Conservation (phyloP, 2,113 vertebrate species). For the Hucho hucho region DNA sequence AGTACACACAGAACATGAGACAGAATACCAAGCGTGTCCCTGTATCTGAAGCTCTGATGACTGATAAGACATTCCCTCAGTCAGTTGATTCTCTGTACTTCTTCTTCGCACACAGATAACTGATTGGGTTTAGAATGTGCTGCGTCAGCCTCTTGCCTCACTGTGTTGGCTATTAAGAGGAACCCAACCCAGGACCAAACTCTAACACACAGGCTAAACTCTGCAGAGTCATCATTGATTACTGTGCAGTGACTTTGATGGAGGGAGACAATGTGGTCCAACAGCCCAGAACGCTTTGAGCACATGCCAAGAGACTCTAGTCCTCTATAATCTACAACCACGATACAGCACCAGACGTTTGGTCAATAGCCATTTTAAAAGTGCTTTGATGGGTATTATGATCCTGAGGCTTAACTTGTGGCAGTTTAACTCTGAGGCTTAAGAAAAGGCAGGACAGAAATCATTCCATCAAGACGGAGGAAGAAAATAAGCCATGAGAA, state of each 20-base stretch:
- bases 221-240: slow-evolving; percentile 12
- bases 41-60: too few species aligned
- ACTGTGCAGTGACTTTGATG: slow-evolving; percentile 30
- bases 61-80: too few species aligned
- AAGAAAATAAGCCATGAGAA: background rate
- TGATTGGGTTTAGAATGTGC: slow-evolving; percentile 13
- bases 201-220: background rate
- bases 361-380: slow-evolving; percentile 16
- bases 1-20: too few species aligned
- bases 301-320: slow-evolving; percentile 10
- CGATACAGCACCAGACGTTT: background rate
- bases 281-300: background rate
- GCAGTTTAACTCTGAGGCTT: slow-evolving; percentile 22
- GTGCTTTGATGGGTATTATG: slow-evolving; percentile 25
- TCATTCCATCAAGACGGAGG: background rate
- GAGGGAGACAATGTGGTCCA: slow-evolving; percentile 28
- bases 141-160: slow-evolving; percentile 40
- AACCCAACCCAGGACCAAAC: background rate
- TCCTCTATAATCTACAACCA: background rate
- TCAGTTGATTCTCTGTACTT: too few species aligned
- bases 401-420: slow-evolving; percentile 27
- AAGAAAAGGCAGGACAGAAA: slow-evolving; percentile 10
- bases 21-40: too few species aligned
- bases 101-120: too few species aligned
- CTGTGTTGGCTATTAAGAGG: background rate